Conservation (phyloP, 2,113 vertebrate genomes). For the Climacteris rufus region DNA sequence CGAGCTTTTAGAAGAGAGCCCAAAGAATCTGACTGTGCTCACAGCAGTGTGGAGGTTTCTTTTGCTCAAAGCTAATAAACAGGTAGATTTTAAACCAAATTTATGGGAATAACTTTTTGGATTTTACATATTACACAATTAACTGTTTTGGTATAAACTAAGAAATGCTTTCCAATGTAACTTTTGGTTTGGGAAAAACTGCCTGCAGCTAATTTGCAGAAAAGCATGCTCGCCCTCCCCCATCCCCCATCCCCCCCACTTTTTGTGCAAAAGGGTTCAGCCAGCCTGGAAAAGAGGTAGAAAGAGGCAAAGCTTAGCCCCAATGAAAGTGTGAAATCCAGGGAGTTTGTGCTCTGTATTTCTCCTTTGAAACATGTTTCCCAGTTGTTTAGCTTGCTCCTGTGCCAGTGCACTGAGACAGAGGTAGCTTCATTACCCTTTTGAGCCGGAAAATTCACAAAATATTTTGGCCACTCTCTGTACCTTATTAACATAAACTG, state of each 20-base stretch:
- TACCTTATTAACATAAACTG: conserved; percentile 32
- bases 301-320: not conserved
- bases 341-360: not conserved
- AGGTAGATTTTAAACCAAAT: not conserved
- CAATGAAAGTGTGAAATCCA: not conserved
- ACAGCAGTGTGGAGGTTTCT: not conserved
- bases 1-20: not conserved
- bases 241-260: not conserved
- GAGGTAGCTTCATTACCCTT: conserved; percentile 34
- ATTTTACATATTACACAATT: not conserved
- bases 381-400: conserved; percentile 28
- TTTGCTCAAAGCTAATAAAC: not conserved
- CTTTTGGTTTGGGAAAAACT: not conserved
- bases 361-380: not conserved
- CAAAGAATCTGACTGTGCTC: not conserved
- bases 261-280: not conserved
- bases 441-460: not conserved
- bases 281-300: not conserved
- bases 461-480: conserved; percentile 34
- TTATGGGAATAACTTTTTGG: not conserved
- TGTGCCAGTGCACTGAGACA: not conserved
- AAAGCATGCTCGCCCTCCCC: not conserved
- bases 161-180: not conserved
- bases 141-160: not conserved
- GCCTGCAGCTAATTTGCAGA: not conserved